phyloP scores from a whole-genome alignment of 2,113 vertebrate species.

The Dipodomys stephensi region DNA sequence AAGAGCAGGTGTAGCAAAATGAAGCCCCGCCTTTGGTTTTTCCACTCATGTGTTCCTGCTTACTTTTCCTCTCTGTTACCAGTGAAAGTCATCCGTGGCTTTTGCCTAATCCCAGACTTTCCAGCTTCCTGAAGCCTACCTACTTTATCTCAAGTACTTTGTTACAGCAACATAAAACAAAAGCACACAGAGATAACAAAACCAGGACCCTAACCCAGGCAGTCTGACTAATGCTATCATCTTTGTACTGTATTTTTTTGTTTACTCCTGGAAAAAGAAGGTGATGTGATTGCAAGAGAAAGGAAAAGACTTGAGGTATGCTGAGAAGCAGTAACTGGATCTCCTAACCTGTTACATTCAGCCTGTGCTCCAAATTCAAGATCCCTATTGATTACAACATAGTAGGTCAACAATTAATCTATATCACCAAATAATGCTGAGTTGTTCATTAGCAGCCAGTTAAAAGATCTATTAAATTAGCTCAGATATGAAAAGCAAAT shows the following conservation, averaged over 20 bases:
- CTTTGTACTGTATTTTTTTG: not conserved
- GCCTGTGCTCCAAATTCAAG: not conserved
- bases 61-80: not conserved
- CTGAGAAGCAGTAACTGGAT: not conserved
- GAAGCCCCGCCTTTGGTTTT: not conserved
- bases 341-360: not conserved
- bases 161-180: not conserved
- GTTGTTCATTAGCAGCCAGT: not conserved
- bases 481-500: slow-evolving; percentile 13
- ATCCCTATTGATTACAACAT: not conserved
- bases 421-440: not conserved
- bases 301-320: not conserved
- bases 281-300: not conserved
- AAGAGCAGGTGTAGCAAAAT: not conserved
- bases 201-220: not conserved
- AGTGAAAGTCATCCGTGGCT: not conserved
- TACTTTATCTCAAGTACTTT: not conserved
- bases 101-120: not conserved
- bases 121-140: not conserved
- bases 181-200: not conserved
- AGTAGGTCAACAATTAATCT: not conserved
- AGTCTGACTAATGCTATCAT: not conserved
- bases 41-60: not conserved
- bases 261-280: not conserved
- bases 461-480: slow-evolving; percentile 10